Evolutionary conservation across 1,140 invertebrate genomes (phyloP), one percentile per base, ranked within the genome.

Genomic region (Oppia nitens): DNA sequence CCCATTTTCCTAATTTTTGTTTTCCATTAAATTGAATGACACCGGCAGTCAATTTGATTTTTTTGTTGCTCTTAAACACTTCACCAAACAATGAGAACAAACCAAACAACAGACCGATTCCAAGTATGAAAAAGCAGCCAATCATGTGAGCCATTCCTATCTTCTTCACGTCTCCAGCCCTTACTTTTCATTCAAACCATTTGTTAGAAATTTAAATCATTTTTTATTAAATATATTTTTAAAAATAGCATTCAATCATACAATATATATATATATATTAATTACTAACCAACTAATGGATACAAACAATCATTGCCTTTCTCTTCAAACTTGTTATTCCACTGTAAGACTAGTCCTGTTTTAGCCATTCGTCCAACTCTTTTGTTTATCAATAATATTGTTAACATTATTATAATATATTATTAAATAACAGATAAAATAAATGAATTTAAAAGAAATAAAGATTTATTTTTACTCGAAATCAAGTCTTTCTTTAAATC

Each of bases 71-170:
- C 4, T 63, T 61, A 14, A 24, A 48, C 20, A 55, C 53, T 62
- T 66, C 64, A 0, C 32, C 20, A 4, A 60, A 12, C 0, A 66
- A 51, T 11, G 59, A 49, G 1, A 58, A 2, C 6, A 67, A 3
- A 1, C 60, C 50, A 26, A 56, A 47, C 28, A 52, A 45, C 9
- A 67, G 52, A 84, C 85, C 84, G 27, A 87, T 70, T 60, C 83
- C 78, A 2, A 89, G 70, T 0, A 87, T 79, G 62, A 85, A 85
- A 73, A 87, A 88, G 48, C 83, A 88, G 27, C 87, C 88, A 69
- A 90, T 84, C 86, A 91, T 91, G 66, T 91, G 76, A 66, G 87
- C 84, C 2, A 91, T 85, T 53, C 83, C 87, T 65, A 87, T 84
- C 68, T 86, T 87, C 27, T 79, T 79, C 6, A 82, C 83, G 69